phyloP scores from a whole-genome alignment of 2,888 invertebrate genomes.

The Rapana venosa region DNA sequence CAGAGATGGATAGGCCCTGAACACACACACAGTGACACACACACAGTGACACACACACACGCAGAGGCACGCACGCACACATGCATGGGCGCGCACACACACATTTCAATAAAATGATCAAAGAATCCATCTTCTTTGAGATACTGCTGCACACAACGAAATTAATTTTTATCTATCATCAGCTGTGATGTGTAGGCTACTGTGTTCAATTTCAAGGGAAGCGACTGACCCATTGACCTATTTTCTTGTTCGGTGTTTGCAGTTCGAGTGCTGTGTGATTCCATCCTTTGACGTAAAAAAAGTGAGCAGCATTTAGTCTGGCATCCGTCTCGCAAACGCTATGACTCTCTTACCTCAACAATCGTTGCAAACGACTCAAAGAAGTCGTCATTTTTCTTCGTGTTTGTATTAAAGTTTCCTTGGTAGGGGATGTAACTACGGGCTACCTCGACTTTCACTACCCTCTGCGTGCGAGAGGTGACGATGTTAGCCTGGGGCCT shows the following conservation, averaged over 20 bases:
- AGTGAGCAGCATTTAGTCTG: too few relatives aligned
- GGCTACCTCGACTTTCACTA: neutral
- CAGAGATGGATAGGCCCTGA: conserved; percentile 69
- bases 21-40: conserved; percentile 36
- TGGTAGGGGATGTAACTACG: neutral
- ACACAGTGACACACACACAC: conserved; percentile 18
- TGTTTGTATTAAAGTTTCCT: neutral
- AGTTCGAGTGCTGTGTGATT: too few relatives aligned
- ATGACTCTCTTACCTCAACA: neutral
- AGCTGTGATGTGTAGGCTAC: neutral
- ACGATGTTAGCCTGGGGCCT: neutral
- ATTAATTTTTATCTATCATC: neutral
- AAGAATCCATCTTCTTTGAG: neutral
- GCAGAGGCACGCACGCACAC: too few relatives aligned
- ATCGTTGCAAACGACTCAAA: neutral
- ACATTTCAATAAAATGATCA: neutral
- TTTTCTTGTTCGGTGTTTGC: too few relatives aligned
- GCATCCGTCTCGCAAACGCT: too few relatives aligned
- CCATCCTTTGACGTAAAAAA: too few relatives aligned
- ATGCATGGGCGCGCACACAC: neutral
- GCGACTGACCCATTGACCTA: too few relatives aligned
- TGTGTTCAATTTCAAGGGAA: neutral
- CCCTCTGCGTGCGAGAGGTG: neutral
- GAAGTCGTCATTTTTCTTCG: neutral
- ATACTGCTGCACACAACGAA: neutral